These are phyloP conservation scores for Fabriciana adippe DNA, from an alignment of 2,888 invertebrate species.

Conservation along the genomic window DNA sequence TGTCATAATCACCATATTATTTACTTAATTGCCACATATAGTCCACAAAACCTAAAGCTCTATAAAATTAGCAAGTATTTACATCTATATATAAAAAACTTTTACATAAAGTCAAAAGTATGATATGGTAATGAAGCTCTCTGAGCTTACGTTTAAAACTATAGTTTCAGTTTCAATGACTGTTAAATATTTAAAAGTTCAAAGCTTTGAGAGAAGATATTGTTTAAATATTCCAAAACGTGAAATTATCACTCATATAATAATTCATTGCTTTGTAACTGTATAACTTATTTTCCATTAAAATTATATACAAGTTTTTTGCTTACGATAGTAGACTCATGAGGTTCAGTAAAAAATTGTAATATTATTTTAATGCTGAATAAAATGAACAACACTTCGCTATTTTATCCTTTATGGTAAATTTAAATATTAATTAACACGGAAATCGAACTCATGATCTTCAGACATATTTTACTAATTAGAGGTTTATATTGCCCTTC, in stretches of 20 bases:
- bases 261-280: neutral
- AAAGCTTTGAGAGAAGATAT: constrained; percentile 18
- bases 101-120: constrained; percentile 15
- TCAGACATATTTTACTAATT: too few relatives aligned
- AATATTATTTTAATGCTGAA: too few relatives aligned
- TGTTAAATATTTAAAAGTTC: constrained; percentile 30
- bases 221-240: constrained; percentile 9
- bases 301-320: too few relatives aligned
- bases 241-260: constrained; percentile 9
- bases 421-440: too few relatives aligned
- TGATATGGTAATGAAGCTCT: constrained; percentile 25
- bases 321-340: too few relatives aligned
- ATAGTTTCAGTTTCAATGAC: constrained; percentile 23
- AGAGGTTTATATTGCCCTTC: too few relatives aligned
- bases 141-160: constrained; percentile 23
- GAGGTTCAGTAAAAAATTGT: too few relatives aligned
- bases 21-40: too few relatives aligned
- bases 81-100: constrained; percentile 1
- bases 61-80: neutral
- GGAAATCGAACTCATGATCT: too few relatives aligned
- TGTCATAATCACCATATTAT: too few relatives aligned
- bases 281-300: neutral
- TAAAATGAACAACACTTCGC: too few relatives aligned
- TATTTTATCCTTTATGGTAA: too few relatives aligned
- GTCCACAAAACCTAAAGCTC: neutral